Evolutionary conservation across 1,140 invertebrate genomes (phyloP).

Genomic region (Psilanteris sp.): DNA sequence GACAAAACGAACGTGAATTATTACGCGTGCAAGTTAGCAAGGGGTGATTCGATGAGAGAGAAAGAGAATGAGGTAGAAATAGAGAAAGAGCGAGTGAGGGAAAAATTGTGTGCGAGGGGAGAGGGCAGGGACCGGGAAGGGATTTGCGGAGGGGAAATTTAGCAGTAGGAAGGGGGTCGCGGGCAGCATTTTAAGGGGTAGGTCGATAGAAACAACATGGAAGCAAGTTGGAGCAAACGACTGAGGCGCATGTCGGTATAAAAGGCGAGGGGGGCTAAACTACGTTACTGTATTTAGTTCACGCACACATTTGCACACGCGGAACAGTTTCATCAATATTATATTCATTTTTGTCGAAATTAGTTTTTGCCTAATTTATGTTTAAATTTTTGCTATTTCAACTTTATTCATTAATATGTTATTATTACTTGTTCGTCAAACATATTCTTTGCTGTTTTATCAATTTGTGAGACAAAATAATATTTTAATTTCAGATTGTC

Average conservation of each 20-base stretch:
- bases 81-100: slow-evolving; percentile 13
- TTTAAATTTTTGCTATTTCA: neutral
- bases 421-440: too few species aligned
- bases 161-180: slow-evolving; percentile 30
- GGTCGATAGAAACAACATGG: slow-evolving; percentile 70
- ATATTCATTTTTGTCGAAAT: slow-evolving; percentile 56
- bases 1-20: slow-evolving; percentile 60
- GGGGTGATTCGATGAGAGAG: slow-evolving; percentile 41
- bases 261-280: slow-evolving; percentile 48
- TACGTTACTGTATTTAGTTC: slow-evolving; percentile 60
- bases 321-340: slow-evolving; percentile 56
- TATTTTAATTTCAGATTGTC: too few species aligned
- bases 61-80: slow-evolving; percentile 11
- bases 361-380: slow-evolving; percentile 34
- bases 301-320: slow-evolving; percentile 38
- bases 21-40: slow-evolving; percentile 57
- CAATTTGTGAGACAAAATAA: too few species aligned
- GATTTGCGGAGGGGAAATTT: slow-evolving; percentile 40
- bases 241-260: slow-evolving; percentile 64
- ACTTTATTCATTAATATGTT: too few species aligned
- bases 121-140: slow-evolving; percentile 26
- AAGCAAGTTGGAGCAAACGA: slow-evolving; percentile 59
- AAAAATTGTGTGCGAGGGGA: slow-evolving; percentile 9
- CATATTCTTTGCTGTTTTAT: too few species aligned
- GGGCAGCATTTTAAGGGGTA: slow-evolving; percentile 65